A percentile compares a stretch with the other conserved stretches of the same genome.
phyloP scores from a whole-genome alignment of 2,113 vertebrate genomes.

The Brachyhypopomus gauderio region DNA sequence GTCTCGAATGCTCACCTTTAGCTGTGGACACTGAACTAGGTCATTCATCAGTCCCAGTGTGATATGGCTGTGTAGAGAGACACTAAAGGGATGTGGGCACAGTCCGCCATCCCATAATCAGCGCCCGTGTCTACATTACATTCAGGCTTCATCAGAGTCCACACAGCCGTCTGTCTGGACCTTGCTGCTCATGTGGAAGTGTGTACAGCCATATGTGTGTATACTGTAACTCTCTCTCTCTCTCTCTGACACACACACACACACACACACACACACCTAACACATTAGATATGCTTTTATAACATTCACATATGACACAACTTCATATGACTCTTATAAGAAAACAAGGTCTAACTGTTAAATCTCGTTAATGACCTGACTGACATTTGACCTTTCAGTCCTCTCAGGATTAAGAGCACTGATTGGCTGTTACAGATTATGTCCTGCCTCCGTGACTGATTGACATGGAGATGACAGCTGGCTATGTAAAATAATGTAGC shows the following conservation, averaged over 20 bases:
- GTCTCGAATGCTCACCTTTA: background rate
- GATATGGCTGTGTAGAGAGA: background rate
- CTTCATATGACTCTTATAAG: background rate
- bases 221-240: background rate
- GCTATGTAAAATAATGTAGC: background rate
- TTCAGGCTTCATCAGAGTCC: too few relatives aligned
- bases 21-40: background rate
- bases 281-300: slow-evolving; percentile 15
- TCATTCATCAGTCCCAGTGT: background rate
- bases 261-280: slow-evolving; percentile 1
- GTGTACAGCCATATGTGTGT: background rate
- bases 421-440: background rate
- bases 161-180: too few relatives aligned
- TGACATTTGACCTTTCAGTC: background rate
- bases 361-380: background rate
- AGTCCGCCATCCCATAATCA: background rate
- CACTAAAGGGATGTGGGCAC: background rate
- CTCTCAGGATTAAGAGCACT: background rate
- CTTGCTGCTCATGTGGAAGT: too few relatives aligned
- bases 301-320: slow-evolving; percentile 25
- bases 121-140: background rate
- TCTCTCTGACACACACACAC: background rate
- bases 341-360: background rate
- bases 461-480: background rate
- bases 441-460: background rate